Percentiles rank a stretch among this genome's conserved stretches.
Conservation (phyloP, 2,888 invertebrate species). For the Rhamnusium bicolor region DNA sequence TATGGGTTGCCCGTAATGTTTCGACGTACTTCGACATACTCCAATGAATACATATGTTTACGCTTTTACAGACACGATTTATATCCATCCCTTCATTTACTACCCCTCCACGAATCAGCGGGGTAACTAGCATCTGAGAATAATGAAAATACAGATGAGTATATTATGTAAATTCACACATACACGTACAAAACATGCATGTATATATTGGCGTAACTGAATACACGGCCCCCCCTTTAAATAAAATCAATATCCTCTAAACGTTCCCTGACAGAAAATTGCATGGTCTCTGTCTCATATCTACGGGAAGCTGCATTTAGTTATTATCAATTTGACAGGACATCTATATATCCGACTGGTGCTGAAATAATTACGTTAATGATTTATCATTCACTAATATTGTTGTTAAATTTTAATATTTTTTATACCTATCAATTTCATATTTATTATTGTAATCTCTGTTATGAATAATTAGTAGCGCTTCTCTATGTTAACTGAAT, state of each 20-base stretch:
- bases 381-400: background rate
- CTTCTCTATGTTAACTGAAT: too few relatives aligned
- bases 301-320: too few relatives aligned
- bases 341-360: background rate
- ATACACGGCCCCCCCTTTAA: constrained; percentile 27
- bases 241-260: constrained; percentile 19
- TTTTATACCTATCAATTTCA: background rate
- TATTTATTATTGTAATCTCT: constrained; percentile 7
- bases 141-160: constrained; percentile 15
- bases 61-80: too few relatives aligned
- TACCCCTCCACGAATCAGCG: background rate
- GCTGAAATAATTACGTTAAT: background rate
- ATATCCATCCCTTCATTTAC: background rate
- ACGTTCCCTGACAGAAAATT: background rate
- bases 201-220: constrained; percentile 12
- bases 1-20: too few relatives aligned
- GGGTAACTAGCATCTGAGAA: background rate
- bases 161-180: constrained; percentile 16
- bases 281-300: background rate
- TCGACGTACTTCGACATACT: too few relatives aligned
- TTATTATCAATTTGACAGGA: background rate
- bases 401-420: background rate
- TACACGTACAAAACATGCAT: constrained; percentile 8
- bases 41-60: too few relatives aligned
- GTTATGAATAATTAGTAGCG: background rate